Evolutionary conservation across 2,797 vertebrate genomes (phyloP), one percentile per base, ranked within the genome.

Genomic region (Myioborus melanocephalus): DNA sequence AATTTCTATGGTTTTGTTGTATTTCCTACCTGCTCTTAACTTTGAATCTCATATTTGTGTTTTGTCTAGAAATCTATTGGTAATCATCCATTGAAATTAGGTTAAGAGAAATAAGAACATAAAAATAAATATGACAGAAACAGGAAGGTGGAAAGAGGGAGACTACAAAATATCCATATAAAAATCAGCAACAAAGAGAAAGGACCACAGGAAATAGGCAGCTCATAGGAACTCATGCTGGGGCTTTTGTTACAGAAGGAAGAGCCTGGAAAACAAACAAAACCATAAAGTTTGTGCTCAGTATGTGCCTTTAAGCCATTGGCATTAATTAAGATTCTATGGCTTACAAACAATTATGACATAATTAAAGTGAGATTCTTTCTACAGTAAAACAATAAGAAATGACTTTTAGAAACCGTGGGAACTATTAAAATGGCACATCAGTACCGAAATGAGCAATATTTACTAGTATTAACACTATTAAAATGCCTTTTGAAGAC

Each of bases 331-430:
- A 98, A 98, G 97, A 98, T 98, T 98, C 97, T 98, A 98, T 97
- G 94, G 97, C 97, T 98, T 98, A 97, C 97, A 97, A 98, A 98
- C 98, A 98, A 98, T 98, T 98, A 98, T 98, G 97, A 97, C 97
- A 98, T 98, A 98, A 98, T 98, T 98, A 98, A 98, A 98, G 97
- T 94, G 96, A 98, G 98, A 98, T 98, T 98, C 97, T 97, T 98
- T 94, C 97, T 97, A 97, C 96, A 98, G 97, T 98, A 98, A 98
- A 98, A 97, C 96, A 96, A 98, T 98, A 98, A 98, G 97, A 98
- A 98, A 98, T 97, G 69, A 98, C 98, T 98, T 98, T 97, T 97
- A 97, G 97, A 98, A 98, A 96, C 97, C 60, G 39, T 97, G 97
- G 97, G 97, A 98, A 97, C 96, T 96, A 98, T 97, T 97, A 98